phyloP scores from a whole-genome alignment of 2,797 vertebrate species.

The Alca torda region DNA sequence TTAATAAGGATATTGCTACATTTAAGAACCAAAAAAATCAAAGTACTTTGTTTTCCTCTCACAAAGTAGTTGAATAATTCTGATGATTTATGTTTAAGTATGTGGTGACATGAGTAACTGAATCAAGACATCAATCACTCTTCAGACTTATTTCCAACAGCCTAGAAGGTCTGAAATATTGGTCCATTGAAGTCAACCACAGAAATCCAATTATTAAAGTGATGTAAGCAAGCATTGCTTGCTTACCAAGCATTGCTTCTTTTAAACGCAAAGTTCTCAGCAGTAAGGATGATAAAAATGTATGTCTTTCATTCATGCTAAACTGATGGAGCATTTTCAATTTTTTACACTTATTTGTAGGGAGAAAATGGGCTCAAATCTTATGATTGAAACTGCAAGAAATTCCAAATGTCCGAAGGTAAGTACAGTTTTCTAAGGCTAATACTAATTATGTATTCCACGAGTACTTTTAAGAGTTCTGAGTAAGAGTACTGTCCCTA shows the following conservation, averaged over 20 bases:
- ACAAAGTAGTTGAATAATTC: background rate
- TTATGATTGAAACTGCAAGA: conserved; percentile 94
- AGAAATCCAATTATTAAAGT: background rate
- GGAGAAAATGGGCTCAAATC: conserved; percentile 92
- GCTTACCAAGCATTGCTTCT: background rate
- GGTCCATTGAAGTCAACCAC: background rate
- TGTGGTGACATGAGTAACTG: background rate
- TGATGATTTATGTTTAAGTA: background rate
- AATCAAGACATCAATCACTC: background rate
- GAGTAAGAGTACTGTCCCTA: background rate
- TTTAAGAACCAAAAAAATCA: background rate
- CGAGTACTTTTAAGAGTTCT: background rate
- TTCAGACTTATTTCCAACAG: background rate
- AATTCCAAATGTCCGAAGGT: conserved; percentile 93
- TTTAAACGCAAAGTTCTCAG: background rate
- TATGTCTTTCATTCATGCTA: background rate
- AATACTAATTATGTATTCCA: background rate
- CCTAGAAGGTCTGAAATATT: background rate
- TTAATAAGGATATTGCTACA: background rate
- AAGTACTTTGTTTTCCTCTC: background rate
- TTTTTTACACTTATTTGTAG: conserved; percentile 73
- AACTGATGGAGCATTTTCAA: background rate
- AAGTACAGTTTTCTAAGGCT: conserved; percentile 55
- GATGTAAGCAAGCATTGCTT: background rate
- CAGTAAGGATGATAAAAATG: background rate